Percentiles rank a stretch among this genome's conserved stretches.
phyloP scores from a whole-genome alignment of 2,113 vertebrate genomes.

The Hipposideros armiger region DNA sequence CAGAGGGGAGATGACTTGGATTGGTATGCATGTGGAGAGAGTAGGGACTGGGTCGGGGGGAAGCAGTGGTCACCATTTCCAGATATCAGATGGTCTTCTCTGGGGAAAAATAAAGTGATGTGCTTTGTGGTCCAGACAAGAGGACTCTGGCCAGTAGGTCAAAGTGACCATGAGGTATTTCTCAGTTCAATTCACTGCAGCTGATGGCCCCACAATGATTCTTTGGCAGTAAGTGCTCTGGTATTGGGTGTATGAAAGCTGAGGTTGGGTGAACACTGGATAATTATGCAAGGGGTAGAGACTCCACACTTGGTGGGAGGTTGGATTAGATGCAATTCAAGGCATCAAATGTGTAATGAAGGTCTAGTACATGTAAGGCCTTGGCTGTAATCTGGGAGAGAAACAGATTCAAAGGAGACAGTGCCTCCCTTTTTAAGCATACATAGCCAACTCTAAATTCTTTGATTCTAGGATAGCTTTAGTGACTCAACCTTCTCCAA shows the following conservation, averaged over 20 bases:
- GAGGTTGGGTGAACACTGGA: background rate
- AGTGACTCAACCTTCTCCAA: background rate
- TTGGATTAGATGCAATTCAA: background rate
- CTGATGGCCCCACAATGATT: background rate
- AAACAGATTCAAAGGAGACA: background rate
- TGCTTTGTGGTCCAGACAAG: constrained; percentile 63
- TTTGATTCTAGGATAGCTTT: constrained; percentile 22
- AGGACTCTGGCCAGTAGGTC: constrained; percentile 59
- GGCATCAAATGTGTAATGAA: background rate
- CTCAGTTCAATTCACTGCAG: constrained; percentile 21
- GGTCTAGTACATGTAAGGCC: background rate
- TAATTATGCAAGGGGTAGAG: background rate
- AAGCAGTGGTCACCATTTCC: constrained; percentile 40
- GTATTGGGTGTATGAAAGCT: background rate
- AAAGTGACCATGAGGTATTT: constrained; percentile 51
- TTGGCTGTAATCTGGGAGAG: background rate
- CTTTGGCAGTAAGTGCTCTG: background rate
- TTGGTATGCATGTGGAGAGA: background rate
- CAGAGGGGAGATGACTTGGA: background rate
- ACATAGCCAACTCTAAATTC: background rate
- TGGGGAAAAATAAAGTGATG: background rate
- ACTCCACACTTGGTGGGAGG: background rate
- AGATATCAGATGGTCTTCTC: constrained; percentile 19
- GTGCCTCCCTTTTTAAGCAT: background rate
- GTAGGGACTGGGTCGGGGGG: too few species aligned